Base-by-base conservation (phyloP, 1,140 invertebrate species). In the Caerostris extrusa region DNA sequence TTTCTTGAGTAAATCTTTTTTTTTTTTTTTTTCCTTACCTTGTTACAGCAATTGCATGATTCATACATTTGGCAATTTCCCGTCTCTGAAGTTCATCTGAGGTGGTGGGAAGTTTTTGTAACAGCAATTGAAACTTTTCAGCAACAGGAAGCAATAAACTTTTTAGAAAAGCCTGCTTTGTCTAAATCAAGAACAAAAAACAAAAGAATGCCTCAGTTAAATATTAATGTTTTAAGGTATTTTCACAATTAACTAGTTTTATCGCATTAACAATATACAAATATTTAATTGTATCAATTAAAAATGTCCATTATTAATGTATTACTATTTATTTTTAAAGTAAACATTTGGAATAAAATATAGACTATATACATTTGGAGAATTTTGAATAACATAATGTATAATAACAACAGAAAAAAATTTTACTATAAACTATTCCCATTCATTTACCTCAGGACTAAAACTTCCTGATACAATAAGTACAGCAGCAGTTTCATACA, bases 401-500 rank as follows among this genome's bases (percentile, higher is more conserved):
- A 71, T 60, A 85, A 17, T 53, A 81, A 81, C 10, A 8, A 81
- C 8, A 81, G 3, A 17, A 14, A 81, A 19, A 34, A 34, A 2
- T 34, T 34, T 34, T 34, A 34, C 34, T 34, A 34, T 34, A 34
- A 34, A 34, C 34, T 34, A 34, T 34, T 34, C 2, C 2, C 61
- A 64, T 61, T 61, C 0, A 53, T 95, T 95, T 95, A 97, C 96
- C 95, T 96, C 95, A 57, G 95, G 95, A 53, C 96, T 95, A 85
- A 96, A 96, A 89, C 96, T 95, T 89, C 96, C 96, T 58, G 96
- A 96, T 5, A 97, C 96, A 86, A 97, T 96, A 8, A 97, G 95
- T 88, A 96, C 96, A 7, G 96, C 96, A 58, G 96, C 96, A 64
- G 97, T 96, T 96, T 97, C 97, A 95, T 97, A 97, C 19, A 97